These are phyloP conservation scores for Lamprologus ornatipinnis DNA, from an alignment of 2,113 vertebrate species.

Conservation along the genomic window DNA sequence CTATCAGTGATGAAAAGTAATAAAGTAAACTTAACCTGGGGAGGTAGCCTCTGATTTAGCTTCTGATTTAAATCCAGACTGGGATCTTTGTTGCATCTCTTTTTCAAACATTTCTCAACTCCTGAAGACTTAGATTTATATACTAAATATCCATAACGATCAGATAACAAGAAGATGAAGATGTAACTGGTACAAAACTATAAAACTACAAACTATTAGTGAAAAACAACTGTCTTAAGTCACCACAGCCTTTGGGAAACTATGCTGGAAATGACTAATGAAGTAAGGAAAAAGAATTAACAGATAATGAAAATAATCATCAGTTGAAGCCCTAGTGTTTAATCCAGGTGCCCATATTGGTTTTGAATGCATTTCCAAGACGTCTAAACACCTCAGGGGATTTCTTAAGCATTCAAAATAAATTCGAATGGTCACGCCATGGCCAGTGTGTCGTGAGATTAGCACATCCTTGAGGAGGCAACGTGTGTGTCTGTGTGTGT, in stretches of 20 bases:
- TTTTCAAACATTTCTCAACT: background rate
- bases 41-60: background rate
- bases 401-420: background rate
- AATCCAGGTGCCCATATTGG: background rate
- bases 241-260: background rate
- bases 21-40: background rate
- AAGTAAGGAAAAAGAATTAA: background rate
- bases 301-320: background rate
- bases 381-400: background rate
- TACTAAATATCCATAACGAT: background rate
- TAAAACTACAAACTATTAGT: background rate
- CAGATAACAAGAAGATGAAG: background rate
- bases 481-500: background rate
- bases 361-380: background rate
- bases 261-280: background rate
- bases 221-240: background rate
- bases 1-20: background rate
- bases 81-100: background rate
- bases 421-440: background rate
- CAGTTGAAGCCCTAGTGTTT: background rate
- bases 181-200: background rate
- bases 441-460: conserved; percentile 39
- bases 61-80: background rate
- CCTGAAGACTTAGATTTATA: background rate
- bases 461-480: background rate